Base-by-base conservation (phyloP, 2,113 vertebrate species). In the Neodon shergylaensis region DNA sequence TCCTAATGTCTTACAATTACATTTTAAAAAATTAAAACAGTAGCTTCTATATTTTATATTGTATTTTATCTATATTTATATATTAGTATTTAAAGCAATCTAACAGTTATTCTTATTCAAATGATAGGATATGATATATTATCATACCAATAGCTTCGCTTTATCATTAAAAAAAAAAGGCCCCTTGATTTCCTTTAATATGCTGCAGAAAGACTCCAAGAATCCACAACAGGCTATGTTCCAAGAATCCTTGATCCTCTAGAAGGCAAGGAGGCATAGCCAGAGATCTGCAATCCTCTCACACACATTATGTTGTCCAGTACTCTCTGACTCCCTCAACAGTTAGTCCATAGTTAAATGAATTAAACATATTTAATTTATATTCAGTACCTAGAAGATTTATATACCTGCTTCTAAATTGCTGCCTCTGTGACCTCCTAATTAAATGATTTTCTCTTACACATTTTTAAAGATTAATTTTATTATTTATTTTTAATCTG, bases 1-100 rank as follows among this genome's bases (percentile, higher is more conserved):
- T n/a, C 26, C 63, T 81, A 92, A 88, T 74, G 72, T 88, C 81
- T 92, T 93, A 54, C 4, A 47, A 82, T 88, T 96, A 24, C 66
- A 76, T 78, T 95, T 97, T 88, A 28, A 92, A 66, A 8, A 96
- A 94, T 47, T 85, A 66, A 42, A 85, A 47, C 36, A 66, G 39
- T 13, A 65, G 58, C 24, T 89, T 89, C 12, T 72, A 9, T 72
- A 72, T 72, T 72, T n/a, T 72, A 72, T 68, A 68, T 31, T 68
- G 7, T 72, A 72, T n/a, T 31, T 72, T 72, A 19, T 72, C 2
- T 70, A 70, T n/a, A n/a, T 70, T 70, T 70, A 72, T 72, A n/a
- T n/a, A 17, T 72, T 72, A 94, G 58, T 70, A 96, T 66, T 36
- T 52, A 28, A 94, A 95, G 70, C 10, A 93, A 89, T 65, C 42